A percentile compares a stretch with the other conserved stretches of the same genome.
These are phyloP conservation scores for Iphiclides podalirius DNA, from an alignment of 2,888 invertebrate genomes.

Conservation along the genomic window DNA sequence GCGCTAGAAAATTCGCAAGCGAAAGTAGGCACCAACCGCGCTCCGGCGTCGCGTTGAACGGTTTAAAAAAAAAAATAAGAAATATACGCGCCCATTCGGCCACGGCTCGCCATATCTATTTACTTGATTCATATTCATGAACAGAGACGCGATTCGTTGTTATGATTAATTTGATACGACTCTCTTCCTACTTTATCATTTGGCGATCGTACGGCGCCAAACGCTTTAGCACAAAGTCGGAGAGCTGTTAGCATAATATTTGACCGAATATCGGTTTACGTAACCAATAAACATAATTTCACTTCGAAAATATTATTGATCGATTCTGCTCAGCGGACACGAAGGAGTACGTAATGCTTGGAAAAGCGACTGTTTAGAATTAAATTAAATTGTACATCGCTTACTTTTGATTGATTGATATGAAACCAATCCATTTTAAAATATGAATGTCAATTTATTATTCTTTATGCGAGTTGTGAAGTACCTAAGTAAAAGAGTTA, in stretches of 20 bases:
- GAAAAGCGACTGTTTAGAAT: neutral
- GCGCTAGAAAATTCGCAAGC: slow-evolving; percentile 61
- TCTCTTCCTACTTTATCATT: slow-evolving; percentile 8
- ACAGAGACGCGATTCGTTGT: slow-evolving; percentile 1
- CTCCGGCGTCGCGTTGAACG: slow-evolving; percentile 21
- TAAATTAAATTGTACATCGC: neutral
- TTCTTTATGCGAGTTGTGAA: no score
- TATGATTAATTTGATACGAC: slow-evolving; percentile 12
- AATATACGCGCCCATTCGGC: neutral
- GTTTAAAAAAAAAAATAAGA: slow-evolving; percentile 5
- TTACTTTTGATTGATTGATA: neutral
- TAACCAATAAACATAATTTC: slow-evolving; percentile 15
- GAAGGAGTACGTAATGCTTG: neutral
- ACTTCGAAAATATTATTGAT: slow-evolving; percentile 14
- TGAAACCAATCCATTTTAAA: no score
- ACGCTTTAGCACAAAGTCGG: no score
- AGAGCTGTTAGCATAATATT: slow-evolving; percentile 16
- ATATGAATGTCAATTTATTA: no score
- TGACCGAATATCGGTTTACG: slow-evolving; percentile 12
- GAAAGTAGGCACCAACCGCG: slow-evolving; percentile 47
- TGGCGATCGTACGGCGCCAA: neutral
- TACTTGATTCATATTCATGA: slow-evolving; percentile 11
- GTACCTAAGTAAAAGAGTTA: no score
- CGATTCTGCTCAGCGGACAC: neutral
- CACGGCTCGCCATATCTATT: slow-evolving; percentile 6